Conservation (phyloP, 2,113 vertebrate genomes). For the Bothrops jararaca region DNA sequence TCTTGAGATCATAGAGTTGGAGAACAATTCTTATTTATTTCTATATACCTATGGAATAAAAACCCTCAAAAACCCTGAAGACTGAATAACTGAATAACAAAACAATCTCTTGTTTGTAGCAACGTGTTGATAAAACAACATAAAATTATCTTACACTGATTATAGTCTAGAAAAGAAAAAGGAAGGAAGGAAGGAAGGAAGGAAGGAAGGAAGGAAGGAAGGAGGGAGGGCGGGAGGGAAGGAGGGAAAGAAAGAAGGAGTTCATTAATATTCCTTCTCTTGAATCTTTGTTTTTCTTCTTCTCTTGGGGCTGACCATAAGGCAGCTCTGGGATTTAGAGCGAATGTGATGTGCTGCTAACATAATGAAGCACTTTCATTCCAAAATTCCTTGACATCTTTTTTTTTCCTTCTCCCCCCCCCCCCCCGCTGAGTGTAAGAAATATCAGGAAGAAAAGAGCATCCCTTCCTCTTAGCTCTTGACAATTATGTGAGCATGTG, state of each 20-base stretch:
- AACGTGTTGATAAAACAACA: neutral
- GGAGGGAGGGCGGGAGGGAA: neutral
- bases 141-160: neutral
- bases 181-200: neutral
- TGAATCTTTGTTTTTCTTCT: neutral
- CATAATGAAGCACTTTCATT: neutral
- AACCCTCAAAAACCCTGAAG: neutral
- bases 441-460: neutral
- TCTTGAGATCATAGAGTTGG: neutral
- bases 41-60: no score
- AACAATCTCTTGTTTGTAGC: neutral
- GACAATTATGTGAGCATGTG: neutral
- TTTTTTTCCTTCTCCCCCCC: fast-evolving
- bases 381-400: slow-evolving; percentile 3
- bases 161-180: no score
- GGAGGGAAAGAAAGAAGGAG: slow-evolving; percentile 13
- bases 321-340: neutral
- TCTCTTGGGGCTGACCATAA: neutral
- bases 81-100: neutral
- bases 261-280: neutral
- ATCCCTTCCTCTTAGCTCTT: neutral
- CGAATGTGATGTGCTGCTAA: neutral
- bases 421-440: neutral
- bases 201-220: slow-evolving; percentile 12
- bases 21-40: neutral